Evolutionary conservation across 2,797 vertebrate species (phyloP).

Genomic region (Aselliscus stoliczkanus): DNA sequence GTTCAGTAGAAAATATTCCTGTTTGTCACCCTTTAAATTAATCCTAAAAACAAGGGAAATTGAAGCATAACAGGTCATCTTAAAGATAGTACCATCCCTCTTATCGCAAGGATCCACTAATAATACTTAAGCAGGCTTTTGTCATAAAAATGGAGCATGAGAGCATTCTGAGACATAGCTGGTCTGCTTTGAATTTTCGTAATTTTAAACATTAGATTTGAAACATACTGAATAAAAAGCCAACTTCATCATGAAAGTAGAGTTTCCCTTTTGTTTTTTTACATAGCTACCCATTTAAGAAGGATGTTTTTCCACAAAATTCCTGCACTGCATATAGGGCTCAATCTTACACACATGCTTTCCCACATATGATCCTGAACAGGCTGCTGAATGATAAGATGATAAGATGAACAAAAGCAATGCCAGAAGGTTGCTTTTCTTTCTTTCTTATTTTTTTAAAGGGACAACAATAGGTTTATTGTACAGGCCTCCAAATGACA

Average conservation of each 20-base stretch:
- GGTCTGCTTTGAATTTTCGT: slow-evolving; percentile 20
- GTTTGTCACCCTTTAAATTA: not conserved
- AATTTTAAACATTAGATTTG: slow-evolving; percentile 36
- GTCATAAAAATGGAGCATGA: not conserved
- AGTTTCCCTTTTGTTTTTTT: not conserved
- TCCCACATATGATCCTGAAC: slow-evolving; percentile 22
- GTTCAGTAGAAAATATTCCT: not conserved
- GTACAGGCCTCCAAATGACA: slow-evolving; percentile 43
- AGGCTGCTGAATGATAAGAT: slow-evolving; percentile 21
- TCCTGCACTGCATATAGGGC: not conserved
- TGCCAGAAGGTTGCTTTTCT: slow-evolving; percentile 36
- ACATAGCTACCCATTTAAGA: not conserved
- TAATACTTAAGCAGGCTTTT: not conserved
- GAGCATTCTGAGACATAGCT: not conserved
- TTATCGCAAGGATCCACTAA: not conserved
- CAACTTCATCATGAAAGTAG: not conserved
- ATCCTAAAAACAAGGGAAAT: not conserved
- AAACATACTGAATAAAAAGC: not conserved
- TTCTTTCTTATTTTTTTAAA: not conserved
- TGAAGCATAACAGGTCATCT: not conserved
- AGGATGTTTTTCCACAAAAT: slow-evolving; percentile 7
- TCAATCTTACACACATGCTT: not conserved
- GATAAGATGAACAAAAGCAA: slow-evolving; percentile 46
- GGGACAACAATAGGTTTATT: slow-evolving; percentile 55
- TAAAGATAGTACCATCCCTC: not conserved